These are phyloP conservation scores for Phaenicophaeus curvirostris DNA, from an alignment of 2,797 vertebrate genomes.

Conservation along the genomic window DNA sequence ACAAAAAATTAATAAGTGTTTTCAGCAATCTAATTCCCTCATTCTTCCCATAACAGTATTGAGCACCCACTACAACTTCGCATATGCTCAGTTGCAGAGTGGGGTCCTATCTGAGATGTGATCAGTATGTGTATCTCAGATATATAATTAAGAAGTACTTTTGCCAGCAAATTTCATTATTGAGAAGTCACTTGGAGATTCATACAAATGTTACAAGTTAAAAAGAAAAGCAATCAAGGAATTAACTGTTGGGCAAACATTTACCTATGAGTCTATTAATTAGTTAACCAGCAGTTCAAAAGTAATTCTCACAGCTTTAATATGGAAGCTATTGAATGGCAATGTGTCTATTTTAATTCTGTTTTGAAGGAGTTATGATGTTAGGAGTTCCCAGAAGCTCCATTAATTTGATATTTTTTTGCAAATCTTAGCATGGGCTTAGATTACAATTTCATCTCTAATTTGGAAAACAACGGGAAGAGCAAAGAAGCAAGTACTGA, in stretches of 20 bases:
- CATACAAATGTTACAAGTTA: not conserved
- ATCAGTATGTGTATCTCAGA: not conserved
- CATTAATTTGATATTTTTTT: not conserved
- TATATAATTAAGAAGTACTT: not conserved
- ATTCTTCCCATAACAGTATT: not conserved
- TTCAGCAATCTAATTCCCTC: not conserved
- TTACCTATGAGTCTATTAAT: slow-evolving; percentile 28
- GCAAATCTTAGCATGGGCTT: not conserved
- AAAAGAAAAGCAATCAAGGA: slow-evolving; percentile 12
- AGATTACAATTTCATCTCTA: not conserved
- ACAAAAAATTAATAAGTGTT: not conserved
- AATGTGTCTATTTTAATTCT: not conserved
- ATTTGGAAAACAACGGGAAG: not conserved
- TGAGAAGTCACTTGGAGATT: not conserved
- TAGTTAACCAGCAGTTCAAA: not conserved
- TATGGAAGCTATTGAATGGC: not conserved
- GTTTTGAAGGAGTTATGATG: not conserved
- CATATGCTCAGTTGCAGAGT: not conserved
- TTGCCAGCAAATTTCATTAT: slow-evolving; percentile 8
- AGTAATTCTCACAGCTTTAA: slow-evolving; percentile 8
- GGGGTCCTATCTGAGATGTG: not conserved
- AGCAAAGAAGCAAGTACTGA: not conserved
- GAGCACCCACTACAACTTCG: not conserved
- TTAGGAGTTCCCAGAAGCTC: not conserved
- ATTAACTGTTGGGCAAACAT: slow-evolving; percentile 31